A percentile compares a stretch with the other conserved stretches of the same genome.
phyloP scores from a whole-genome alignment of 2,888 invertebrate species.

The Aquatica leii region DNA sequence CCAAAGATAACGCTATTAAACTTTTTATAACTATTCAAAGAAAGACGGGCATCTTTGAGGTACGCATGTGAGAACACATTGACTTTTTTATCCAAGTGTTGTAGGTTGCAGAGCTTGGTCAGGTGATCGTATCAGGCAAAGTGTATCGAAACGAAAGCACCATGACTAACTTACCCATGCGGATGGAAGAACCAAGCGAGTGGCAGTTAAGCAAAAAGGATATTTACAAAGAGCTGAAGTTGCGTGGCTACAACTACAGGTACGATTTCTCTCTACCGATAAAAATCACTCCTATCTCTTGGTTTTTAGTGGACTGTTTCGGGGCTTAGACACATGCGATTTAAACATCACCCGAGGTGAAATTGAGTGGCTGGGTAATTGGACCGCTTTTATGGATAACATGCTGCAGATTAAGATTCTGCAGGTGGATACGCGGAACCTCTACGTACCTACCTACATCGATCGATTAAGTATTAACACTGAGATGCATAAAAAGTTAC shows the following conservation, averaged over 20 bases:
- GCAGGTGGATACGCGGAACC: slow-evolving; percentile 70
- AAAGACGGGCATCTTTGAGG: slow-evolving; percentile 51
- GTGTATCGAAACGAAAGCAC: too few species aligned
- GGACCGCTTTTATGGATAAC: slow-evolving; percentile 89
- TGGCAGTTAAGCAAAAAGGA: slow-evolving; percentile 7
- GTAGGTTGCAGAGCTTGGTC: background rate
- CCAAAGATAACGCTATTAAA: slow-evolving; percentile 54
- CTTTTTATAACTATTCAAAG: slow-evolving; percentile 48
- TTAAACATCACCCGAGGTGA: slow-evolving; percentile 60
- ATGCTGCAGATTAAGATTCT: slow-evolving; percentile 83
- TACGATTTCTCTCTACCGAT: too few species aligned
- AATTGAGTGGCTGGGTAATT: slow-evolving; percentile 80
- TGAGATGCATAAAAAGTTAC: slow-evolving; percentile 37
- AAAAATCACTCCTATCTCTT: too few species aligned
- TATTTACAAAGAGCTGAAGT: slow-evolving; percentile 66
- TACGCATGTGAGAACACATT: too few species aligned
- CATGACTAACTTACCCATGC: too few species aligned
- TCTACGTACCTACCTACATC: slow-evolving; percentile 71
- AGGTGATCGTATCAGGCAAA: background rate
- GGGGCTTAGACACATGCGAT: slow-evolving; percentile 41
- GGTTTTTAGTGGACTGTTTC: slow-evolving; percentile 46
- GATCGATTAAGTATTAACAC: slow-evolving; percentile 37
- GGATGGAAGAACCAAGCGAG: background rate
- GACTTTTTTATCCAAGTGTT: too few species aligned
- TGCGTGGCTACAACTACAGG: slow-evolving; percentile 71